Percentiles rank a stretch among this genome's conserved stretches.
Evolutionary conservation across 1,140 invertebrate species (phyloP).

Genomic region (Andrena cerasifolii): DNA sequence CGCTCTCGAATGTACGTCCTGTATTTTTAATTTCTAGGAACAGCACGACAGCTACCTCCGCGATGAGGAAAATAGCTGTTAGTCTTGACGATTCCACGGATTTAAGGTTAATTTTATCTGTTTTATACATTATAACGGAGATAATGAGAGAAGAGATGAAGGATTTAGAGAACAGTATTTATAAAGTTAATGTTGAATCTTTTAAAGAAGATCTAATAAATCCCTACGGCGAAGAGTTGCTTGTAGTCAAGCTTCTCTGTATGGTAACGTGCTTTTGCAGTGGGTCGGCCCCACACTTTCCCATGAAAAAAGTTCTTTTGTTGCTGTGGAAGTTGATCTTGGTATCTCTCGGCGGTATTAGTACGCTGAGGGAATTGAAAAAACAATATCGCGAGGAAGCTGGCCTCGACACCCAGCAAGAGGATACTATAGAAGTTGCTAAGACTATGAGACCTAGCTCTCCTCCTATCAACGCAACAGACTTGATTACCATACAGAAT

Average conservation of each 20-base stretch:
- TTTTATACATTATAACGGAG: slow-evolving; percentile 97
- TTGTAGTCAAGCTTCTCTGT: slow-evolving; percentile 93
- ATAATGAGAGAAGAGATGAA: slow-evolving; percentile 89
- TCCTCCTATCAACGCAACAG: slow-evolving; percentile 95
- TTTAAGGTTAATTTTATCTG: slow-evolving; percentile 94
- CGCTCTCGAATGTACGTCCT: background rate
- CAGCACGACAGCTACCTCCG: slow-evolving; percentile 87
- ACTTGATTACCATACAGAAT: slow-evolving; percentile 95
- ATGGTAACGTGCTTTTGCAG: slow-evolving; percentile 98
- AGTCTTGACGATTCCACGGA: slow-evolving; percentile 96
- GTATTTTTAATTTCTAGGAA: slow-evolving; percentile 83
- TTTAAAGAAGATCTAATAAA: slow-evolving; percentile 90
- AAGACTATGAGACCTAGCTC: slow-evolving; percentile 96
- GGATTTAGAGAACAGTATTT: slow-evolving; percentile 86
- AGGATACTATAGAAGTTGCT: slow-evolving; percentile 97
- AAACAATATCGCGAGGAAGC: slow-evolving; percentile 87
- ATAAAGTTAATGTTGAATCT: slow-evolving; percentile 87
- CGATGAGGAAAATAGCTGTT: slow-evolving; percentile 93
- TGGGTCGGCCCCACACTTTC: slow-evolving; percentile 96
- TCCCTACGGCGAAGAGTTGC: slow-evolving; percentile 89
- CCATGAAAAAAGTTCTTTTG: slow-evolving; percentile 98
- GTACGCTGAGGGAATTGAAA: slow-evolving; percentile 90
- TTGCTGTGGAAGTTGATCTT: slow-evolving; percentile 97
- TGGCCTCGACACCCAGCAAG: slow-evolving; percentile 89
- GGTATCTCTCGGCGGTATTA: slow-evolving; percentile 94